Evolutionary conservation across 53 echinoderm and acorn worm species (phyloP).

Genomic region (Zoroaster sp.): DNA sequence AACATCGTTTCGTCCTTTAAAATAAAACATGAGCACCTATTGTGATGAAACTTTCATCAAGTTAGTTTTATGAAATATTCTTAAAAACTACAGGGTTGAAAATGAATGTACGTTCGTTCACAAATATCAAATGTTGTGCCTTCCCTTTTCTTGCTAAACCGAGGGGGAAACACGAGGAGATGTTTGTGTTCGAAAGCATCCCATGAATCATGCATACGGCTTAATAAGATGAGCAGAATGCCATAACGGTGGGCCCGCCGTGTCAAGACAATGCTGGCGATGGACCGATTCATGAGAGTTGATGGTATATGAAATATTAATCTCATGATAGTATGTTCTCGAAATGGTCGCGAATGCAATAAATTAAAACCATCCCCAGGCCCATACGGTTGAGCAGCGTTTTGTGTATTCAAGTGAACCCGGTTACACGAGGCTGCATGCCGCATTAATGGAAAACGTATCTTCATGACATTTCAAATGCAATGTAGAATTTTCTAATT

Average conservation of each 20-base stretch:
- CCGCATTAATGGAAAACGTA: not conserved
- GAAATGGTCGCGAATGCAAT: not conserved
- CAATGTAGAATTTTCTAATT: not conserved
- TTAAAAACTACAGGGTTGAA: too few relatives aligned
- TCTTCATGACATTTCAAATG: not conserved
- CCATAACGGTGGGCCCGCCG: not conserved
- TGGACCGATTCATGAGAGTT: not conserved
- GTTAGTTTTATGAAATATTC: too few relatives aligned
- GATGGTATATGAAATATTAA: not conserved
- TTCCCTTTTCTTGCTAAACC: too few relatives aligned
- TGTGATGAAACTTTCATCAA: too few relatives aligned
- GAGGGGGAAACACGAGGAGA: too few relatives aligned
- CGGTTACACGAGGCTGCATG: not conserved
- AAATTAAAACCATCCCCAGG: too few relatives aligned
- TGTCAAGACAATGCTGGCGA: not conserved
- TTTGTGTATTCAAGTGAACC: not conserved
- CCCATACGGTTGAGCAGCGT: not conserved
- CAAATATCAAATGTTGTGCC: too few relatives aligned
- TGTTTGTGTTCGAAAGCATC: too few relatives aligned
- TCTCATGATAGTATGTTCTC: not conserved
- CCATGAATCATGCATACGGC: not conserved
- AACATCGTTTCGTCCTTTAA: too few relatives aligned
- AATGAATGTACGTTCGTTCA: too few relatives aligned
- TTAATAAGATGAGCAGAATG: not conserved
- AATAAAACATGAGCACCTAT: too few relatives aligned